Evolutionary conservation across 2,797 vertebrate genomes (phyloP).

Genomic region (Podargus strigoides): DNA sequence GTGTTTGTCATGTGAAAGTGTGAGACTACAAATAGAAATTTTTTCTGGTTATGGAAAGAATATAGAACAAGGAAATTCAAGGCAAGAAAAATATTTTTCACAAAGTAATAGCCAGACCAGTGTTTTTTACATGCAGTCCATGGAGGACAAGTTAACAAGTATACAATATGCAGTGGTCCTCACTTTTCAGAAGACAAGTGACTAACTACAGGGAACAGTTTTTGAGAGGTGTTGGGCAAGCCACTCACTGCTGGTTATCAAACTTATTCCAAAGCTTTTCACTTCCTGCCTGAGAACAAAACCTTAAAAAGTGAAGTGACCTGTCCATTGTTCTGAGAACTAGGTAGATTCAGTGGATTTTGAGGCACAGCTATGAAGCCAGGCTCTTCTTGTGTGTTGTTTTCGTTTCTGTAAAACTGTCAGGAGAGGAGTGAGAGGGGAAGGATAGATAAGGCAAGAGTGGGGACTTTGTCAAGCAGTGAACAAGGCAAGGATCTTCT

Average conservation of each 20-base stretch:
- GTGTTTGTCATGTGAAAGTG: neutral
- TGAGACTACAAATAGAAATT: neutral
- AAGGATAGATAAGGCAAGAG: neutral
- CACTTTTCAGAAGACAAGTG: neutral
- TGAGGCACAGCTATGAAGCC: neutral
- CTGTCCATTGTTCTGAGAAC: neutral
- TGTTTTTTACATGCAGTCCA: neutral
- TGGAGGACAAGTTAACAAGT: neutral
- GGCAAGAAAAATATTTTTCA: neutral
- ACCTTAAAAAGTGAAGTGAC: neutral
- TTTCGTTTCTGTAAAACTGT: neutral
- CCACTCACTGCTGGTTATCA: neutral
- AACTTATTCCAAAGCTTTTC: neutral
- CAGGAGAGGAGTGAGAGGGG: neutral
- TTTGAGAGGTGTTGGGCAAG: neutral
- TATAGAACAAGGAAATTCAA: neutral
- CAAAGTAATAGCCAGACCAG: neutral
- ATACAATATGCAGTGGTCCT: neutral
- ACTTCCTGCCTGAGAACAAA: neutral
- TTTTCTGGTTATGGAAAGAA: neutral
- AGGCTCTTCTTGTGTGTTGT: neutral
- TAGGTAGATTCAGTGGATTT: neutral
- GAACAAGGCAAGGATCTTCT: neutral
- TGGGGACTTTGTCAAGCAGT: neutral
- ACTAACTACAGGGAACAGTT: neutral